Conservation (phyloP, 2,797 vertebrate genomes). For the Cryptoprocta ferox region DNA sequence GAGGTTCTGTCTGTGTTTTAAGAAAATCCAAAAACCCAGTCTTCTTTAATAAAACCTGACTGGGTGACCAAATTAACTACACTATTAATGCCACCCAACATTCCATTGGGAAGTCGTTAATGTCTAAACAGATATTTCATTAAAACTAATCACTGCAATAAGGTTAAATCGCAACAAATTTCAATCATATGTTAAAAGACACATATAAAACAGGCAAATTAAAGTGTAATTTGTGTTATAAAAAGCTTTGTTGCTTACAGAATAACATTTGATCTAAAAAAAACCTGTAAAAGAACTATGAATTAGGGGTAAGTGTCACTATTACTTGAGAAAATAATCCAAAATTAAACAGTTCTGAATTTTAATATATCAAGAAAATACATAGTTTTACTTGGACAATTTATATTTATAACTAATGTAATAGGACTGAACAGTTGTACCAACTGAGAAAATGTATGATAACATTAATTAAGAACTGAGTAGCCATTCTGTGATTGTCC, state of each 20-base stretch:
- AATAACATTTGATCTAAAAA: background rate
- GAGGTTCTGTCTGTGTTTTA: background rate
- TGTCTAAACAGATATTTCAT: background rate
- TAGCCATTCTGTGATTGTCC: background rate
- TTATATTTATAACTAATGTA: background rate
- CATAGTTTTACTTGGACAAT: background rate
- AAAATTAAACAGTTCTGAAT: slow-evolving; percentile 8
- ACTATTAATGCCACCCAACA: background rate
- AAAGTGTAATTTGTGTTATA: background rate
- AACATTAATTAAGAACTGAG: background rate
- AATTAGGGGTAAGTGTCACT: background rate
- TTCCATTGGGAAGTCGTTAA: background rate
- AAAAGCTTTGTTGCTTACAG: background rate
- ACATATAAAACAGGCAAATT: background rate
- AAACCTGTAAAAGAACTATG: background rate
- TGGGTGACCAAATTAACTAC: background rate
- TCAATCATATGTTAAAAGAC: background rate
- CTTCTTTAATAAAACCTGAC: background rate
- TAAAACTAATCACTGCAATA: background rate
- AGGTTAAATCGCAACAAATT: background rate
- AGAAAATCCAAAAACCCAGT: background rate
- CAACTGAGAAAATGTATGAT: background rate
- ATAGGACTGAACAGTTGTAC: background rate
- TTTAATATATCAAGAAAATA: background rate
- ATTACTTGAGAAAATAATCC: background rate